Percentiles rank a stretch among this genome's conserved stretches.
phyloP scores from a whole-genome alignment of 2,888 invertebrate species.

The Caenorhabditis sp. region DNA sequence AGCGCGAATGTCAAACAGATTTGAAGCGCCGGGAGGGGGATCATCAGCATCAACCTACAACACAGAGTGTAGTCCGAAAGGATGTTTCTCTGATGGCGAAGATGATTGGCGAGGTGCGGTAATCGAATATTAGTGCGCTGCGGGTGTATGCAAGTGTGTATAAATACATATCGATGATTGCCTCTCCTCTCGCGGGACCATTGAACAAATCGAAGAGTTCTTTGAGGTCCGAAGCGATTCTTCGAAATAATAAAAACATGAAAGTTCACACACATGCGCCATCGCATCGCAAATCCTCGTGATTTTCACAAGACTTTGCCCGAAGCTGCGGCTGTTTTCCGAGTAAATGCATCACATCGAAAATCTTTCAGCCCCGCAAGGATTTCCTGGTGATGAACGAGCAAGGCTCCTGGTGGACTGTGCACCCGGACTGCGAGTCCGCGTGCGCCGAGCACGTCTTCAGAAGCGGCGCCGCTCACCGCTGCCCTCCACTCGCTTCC shows the following conservation, averaged over 20 bases:
- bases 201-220: conserved; percentile 1
- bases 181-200: not conserved
- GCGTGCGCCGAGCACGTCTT: conserved; percentile 66
- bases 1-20: not conserved
- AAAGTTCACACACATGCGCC: not conserved
- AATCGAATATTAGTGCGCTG: conserved; percentile 21
- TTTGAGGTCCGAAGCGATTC: not conserved
- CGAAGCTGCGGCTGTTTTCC: not conserved
- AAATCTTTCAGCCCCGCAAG: conserved; percentile 66
- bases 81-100: conserved; percentile 4
- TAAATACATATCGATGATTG: conserved; percentile 14
- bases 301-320: not conserved
- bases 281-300: not conserved
- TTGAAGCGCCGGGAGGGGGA: not conserved
- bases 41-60: conserved; percentile 26
- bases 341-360: not conserved
- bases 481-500: conserved; percentile 62
- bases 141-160: not conserved
- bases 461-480: conserved; percentile 57
- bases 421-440: conserved; percentile 66
- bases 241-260: not conserved
- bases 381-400: conserved; percentile 70
- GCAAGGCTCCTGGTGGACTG: conserved; percentile 70
- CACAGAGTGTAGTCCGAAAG: conserved; percentile 14
- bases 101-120: not conserved